Evolutionary conservation across 1,140 invertebrate genomes (phyloP).

Genomic region (Drosophila neocordata): DNA sequence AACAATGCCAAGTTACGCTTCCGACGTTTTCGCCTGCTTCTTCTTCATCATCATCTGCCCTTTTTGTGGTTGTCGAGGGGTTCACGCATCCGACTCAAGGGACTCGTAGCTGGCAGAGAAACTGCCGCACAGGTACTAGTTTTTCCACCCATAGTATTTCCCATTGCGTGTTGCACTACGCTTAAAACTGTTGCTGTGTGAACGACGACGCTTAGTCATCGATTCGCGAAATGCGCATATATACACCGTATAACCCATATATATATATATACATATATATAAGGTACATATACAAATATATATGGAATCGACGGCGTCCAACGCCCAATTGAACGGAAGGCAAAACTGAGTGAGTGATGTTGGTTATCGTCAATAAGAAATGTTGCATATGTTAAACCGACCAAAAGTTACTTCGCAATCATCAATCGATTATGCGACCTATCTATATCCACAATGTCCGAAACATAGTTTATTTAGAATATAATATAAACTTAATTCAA

Average conservation of each 20-base stretch:
- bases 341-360: neutral
- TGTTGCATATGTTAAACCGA: neutral
- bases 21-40: neutral
- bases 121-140: neutral
- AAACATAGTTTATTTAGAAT: no score
- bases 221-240: constrained; percentile 5
- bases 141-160: constrained; percentile 1
- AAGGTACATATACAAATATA: neutral
- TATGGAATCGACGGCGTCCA: neutral
- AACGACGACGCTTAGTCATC: constrained; percentile 37
- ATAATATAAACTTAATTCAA: no score
- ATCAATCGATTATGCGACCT: neutral
- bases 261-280: constrained; percentile 15
- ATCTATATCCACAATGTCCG: no score
- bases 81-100: constrained; percentile 11
- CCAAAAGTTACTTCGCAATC: neutral
- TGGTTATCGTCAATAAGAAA: constrained; percentile 3
- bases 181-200: constrained; percentile 62
- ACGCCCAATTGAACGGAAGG: constrained; percentile 10
- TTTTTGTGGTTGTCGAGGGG: neutral
- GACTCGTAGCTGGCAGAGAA: neutral
- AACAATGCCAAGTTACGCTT: constrained; percentile 21
- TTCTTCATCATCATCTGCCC: neutral
- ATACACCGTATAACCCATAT: constrained; percentile 1
- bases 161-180: constrained; percentile 58